A percentile compares a stretch with the other conserved stretches of the same genome.
Conservation (phyloP, 2,888 invertebrate genomes). For the Caenorhabditis sp. region DNA sequence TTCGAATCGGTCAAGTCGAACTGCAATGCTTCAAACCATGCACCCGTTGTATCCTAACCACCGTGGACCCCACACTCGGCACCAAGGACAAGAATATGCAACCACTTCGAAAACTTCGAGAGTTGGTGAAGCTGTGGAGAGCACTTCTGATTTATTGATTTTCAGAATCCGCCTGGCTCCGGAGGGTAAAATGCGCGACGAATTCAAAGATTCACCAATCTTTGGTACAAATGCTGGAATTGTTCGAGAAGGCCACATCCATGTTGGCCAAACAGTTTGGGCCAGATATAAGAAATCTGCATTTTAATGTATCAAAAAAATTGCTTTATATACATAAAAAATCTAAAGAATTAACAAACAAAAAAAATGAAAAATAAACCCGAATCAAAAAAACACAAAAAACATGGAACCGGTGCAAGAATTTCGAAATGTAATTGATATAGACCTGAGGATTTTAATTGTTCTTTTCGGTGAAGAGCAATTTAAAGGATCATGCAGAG, state of each 20-base stretch:
- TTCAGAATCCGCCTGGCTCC: conserved; percentile 53
- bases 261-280: conserved; percentile 55
- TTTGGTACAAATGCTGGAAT: conserved; percentile 58
- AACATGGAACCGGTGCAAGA: not conserved
- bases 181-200: conserved; percentile 46
- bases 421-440: not conserved
- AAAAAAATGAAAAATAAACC: not conserved
- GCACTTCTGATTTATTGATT: not conserved
- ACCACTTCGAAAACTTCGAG: conserved; percentile 51
- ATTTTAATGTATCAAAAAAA: conserved; percentile 9
- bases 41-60: conserved; percentile 56
- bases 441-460: not conserved
- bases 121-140: conserved; percentile 17
- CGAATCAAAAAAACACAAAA: not conserved
- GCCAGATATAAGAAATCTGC: conserved; percentile 51
- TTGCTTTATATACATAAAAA: not conserved
- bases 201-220: conserved; percentile 49
- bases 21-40: conserved; percentile 67
- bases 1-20: conserved; percentile 61
- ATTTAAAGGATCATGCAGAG: not conserved
- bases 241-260: conserved; percentile 44
- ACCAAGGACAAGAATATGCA: conserved; percentile 48
- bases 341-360: too few species aligned
- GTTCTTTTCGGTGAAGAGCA: not conserved
- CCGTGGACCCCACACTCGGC: conserved; percentile 49